Conservation (phyloP, 2,888 invertebrate genomes). For the Sclerodermus sp. region DNA sequence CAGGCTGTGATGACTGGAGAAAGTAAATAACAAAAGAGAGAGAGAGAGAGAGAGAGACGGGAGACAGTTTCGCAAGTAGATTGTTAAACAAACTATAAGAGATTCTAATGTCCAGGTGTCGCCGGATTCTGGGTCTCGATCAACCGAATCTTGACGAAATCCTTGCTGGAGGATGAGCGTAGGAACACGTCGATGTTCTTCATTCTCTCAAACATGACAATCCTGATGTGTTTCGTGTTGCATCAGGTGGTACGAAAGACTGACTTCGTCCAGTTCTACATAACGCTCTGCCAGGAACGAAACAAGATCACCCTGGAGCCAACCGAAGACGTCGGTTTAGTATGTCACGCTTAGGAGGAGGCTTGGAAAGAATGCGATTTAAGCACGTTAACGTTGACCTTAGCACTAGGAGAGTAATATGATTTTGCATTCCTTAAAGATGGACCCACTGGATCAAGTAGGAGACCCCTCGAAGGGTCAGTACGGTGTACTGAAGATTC, state of each 20-base stretch:
- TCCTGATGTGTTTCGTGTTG: conserved; percentile 75
- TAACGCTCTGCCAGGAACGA: conserved; percentile 73
- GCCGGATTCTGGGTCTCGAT: conserved; percentile 86
- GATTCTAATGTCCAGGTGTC: conserved; percentile 64
- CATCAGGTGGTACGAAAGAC: conserved; percentile 78
- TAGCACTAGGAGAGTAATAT: too few species aligned
- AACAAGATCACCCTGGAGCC: conserved; percentile 82
- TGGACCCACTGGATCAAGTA: conserved; percentile 64
- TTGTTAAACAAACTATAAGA: background rate
- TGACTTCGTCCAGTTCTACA: conserved; percentile 81
- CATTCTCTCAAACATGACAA: conserved; percentile 74
- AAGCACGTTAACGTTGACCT: too few species aligned
- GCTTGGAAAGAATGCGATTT: background rate
- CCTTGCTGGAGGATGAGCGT: conserved; percentile 73
- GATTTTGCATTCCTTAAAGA: conserved; percentile 52
- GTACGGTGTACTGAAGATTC: conserved; percentile 77
- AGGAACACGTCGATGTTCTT: conserved; percentile 88
- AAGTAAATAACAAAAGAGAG: conserved; percentile 64
- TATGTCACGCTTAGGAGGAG: conserved; percentile 50
- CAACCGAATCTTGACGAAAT: conserved; percentile 82
- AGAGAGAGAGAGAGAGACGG: too few species aligned
- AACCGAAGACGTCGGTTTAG: conserved; percentile 81
- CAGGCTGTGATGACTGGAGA: conserved; percentile 95
- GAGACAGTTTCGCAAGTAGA: too few species aligned
- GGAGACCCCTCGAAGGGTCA: conserved; percentile 61